A percentile compares a stretch with the other conserved stretches of the same genome.
These are phyloP conservation scores for Parnassius mnemosyne DNA, from an alignment of 2,888 invertebrate species.

Conservation along the genomic window DNA sequence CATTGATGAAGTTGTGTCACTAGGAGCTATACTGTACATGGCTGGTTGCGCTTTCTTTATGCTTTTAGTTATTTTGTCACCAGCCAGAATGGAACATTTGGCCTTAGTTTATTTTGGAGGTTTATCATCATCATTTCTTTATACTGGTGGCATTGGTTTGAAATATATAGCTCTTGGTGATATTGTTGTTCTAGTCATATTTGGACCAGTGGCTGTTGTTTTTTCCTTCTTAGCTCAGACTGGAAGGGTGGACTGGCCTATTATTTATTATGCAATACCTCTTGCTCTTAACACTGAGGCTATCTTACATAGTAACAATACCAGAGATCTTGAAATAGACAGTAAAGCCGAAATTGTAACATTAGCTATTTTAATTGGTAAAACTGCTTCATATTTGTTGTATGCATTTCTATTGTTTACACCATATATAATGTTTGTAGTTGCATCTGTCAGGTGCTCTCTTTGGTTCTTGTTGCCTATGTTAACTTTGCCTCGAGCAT, in stretches of 20 bases:
- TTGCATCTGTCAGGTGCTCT: constrained; percentile 91
- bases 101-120: constrained; percentile 97
- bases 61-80: constrained; percentile 87
- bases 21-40: constrained; percentile 93
- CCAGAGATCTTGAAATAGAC: constrained; percentile 94
- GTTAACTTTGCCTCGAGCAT: constrained; percentile 92
- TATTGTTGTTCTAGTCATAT: constrained; percentile 93
- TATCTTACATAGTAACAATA: constrained; percentile 96
- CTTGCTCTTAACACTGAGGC: constrained; percentile 96
- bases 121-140: constrained; percentile 96
- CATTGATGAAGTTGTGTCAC: constrained; percentile 87
- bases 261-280: constrained; percentile 96
- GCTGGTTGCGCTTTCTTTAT: constrained; percentile 93
- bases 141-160: constrained; percentile 96
- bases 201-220: constrained; percentile 95
- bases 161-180: constrained; percentile 98
- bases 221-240: constrained; percentile 97
- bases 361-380: constrained; percentile 95
- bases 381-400: constrained; percentile 93
- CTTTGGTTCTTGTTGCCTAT: constrained; percentile 94
- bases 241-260: constrained; percentile 93
- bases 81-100: constrained; percentile 96
- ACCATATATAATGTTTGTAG: constrained; percentile 94
- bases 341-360: constrained; percentile 95
- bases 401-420: constrained; percentile 94